These are phyloP conservation scores for Heliconius congener DNA, from an alignment of 1,140 invertebrate species.

Conservation along the genomic window DNA sequence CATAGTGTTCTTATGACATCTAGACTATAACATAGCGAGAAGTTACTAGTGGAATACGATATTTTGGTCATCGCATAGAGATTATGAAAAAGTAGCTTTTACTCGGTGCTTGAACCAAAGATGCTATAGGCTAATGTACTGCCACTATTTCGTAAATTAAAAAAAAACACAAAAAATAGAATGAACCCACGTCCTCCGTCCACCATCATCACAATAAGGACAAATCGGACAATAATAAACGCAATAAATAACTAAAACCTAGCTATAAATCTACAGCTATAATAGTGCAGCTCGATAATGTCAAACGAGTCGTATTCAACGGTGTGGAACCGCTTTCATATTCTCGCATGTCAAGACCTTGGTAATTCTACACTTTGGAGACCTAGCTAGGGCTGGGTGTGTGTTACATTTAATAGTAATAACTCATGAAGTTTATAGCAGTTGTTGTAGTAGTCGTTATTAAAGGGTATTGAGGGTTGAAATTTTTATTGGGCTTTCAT, in stretches of 20 bases:
- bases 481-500: background rate
- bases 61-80: no score
- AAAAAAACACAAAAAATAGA: background rate
- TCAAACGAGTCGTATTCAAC: slow-evolving; percentile 34
- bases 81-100: no score
- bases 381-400: background rate
- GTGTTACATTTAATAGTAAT: slow-evolving; percentile 17
- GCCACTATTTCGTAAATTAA: no score
- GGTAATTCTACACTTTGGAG: slow-evolving; percentile 27
- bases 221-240: slow-evolving; percentile 6
- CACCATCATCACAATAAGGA: background rate
- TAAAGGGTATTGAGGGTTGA: background rate
- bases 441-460: slow-evolving; percentile 9
- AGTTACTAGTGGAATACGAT: no score
- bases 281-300: slow-evolving; percentile 23
- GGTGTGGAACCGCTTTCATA: slow-evolving; percentile 41
- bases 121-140: no score
- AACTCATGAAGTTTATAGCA: slow-evolving; percentile 4
- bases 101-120: no score
- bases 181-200: background rate
- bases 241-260: slow-evolving; percentile 11
- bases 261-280: background rate
- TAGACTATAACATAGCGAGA: no score
- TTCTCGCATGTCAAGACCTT: slow-evolving; percentile 39
- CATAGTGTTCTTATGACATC: background rate